phyloP scores from a whole-genome alignment of 2,113 vertebrate genomes.

The Leptodactylus fuscus region DNA sequence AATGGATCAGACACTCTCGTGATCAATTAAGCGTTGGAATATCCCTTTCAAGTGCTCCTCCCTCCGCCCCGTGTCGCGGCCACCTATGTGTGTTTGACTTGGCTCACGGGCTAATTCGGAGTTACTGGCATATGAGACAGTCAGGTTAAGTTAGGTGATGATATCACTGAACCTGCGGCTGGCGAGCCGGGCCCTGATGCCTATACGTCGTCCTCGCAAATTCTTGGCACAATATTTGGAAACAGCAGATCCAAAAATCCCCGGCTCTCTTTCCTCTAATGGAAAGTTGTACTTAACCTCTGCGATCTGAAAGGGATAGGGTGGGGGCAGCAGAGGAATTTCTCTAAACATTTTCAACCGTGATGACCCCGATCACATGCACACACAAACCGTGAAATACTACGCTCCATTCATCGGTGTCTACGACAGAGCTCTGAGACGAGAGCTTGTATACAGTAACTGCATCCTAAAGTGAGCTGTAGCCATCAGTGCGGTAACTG shows the following conservation, averaged over 20 bases:
- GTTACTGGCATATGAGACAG: constrained; percentile 31
- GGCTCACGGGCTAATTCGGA: constrained; percentile 50
- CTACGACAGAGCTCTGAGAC: background rate
- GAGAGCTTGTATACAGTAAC: background rate
- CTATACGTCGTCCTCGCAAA: constrained; percentile 62
- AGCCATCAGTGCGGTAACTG: too few relatives aligned
- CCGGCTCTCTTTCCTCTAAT: constrained; percentile 71
- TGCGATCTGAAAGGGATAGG: constrained; percentile 60
- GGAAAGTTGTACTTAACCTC: constrained; percentile 72
- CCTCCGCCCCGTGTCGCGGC: constrained; percentile 47
- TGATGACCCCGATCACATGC: constrained; percentile 32
- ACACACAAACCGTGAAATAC: constrained; percentile 22
- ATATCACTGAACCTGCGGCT: constrained; percentile 62
- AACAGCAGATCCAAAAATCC: constrained; percentile 72
- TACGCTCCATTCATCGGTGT: constrained; percentile 49
- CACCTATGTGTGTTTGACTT: constrained; percentile 60
- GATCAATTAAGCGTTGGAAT: background rate
- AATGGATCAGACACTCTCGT: background rate
- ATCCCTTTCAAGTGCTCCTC: constrained; percentile 53
- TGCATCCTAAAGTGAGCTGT: background rate
- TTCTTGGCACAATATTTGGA: constrained; percentile 70
- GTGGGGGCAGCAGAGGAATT: constrained; percentile 59
- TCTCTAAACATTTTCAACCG: constrained; percentile 37
- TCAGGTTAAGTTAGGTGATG: constrained; percentile 35
- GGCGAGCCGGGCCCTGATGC: constrained; percentile 55